phyloP scores from a whole-genome alignment of 2,113 vertebrate species.

The Eudorcas thomsonii region DNA sequence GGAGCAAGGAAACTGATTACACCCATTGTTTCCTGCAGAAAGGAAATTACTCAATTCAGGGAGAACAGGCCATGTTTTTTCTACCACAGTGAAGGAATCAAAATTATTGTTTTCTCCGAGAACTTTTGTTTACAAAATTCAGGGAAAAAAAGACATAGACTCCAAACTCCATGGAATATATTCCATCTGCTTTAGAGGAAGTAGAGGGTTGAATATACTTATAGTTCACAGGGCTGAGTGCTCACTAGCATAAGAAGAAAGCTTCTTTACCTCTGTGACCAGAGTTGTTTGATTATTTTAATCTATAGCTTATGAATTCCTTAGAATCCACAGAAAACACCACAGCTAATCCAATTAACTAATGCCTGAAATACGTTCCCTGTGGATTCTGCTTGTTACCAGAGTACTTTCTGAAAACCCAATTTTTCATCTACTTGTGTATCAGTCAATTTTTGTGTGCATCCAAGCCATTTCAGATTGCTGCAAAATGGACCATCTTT shows the following conservation, averaged over 20 bases:
- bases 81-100: background rate
- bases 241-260: constrained; percentile 37
- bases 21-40: background rate
- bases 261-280: constrained; percentile 41
- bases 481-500: constrained; percentile 35
- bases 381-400: constrained; percentile 29
- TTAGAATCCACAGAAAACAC: constrained; percentile 50
- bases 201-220: background rate
- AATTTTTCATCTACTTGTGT: constrained; percentile 25
- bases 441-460: constrained; percentile 39
- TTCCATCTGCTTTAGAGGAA: background rate
- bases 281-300: constrained; percentile 61
- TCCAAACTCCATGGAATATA: background rate
- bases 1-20: background rate
- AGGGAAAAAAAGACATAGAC: background rate
- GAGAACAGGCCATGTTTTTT: background rate
- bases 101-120: background rate
- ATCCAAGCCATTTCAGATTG: background rate
- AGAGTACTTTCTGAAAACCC: constrained; percentile 51
- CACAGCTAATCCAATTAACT: constrained; percentile 63
- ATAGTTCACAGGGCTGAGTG: background rate
- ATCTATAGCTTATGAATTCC: constrained; percentile 56
- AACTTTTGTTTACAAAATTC: constrained; percentile 12
- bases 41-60: background rate
- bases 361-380: constrained; percentile 57